A percentile compares a stretch with the other conserved stretches of the same genome.
phyloP scores from a whole-genome alignment of 2,888 invertebrate genomes.

The Dicyrtoma fusca region DNA sequence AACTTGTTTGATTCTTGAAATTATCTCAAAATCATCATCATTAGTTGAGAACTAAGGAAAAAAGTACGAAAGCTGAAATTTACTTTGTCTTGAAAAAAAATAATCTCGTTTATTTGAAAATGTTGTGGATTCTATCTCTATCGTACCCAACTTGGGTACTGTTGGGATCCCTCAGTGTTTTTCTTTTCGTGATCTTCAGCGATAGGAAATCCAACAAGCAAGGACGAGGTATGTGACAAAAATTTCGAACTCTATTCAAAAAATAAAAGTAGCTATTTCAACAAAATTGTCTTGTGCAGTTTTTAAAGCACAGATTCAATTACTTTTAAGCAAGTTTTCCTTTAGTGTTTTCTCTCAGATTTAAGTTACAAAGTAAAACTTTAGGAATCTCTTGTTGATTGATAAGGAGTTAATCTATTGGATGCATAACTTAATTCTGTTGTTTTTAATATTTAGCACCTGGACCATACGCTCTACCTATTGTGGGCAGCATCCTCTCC shows the following conservation, averaged over 20 bases:
- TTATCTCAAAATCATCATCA: not conserved
- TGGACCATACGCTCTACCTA: slow-evolving; percentile 50
- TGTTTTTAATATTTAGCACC: slow-evolving; percentile 41
- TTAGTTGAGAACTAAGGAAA: not conserved
- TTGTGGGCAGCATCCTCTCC: slow-evolving; percentile 49
- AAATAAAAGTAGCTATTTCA: too few species aligned
- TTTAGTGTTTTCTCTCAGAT: too few species aligned
- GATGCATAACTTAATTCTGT: too few species aligned
- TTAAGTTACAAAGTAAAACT: not conserved
- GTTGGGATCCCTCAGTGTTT: slow-evolving; percentile 36
- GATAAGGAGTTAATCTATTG: too few species aligned
- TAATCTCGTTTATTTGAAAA: slow-evolving; percentile 13
- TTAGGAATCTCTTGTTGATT: not conserved
- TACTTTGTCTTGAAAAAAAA: not conserved
- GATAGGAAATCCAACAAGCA: slow-evolving; percentile 38
- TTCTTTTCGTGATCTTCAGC: slow-evolving; percentile 36
- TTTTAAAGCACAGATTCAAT: too few species aligned
- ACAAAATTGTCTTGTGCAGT: too few species aligned
- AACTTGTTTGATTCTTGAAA: too few species aligned
- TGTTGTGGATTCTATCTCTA: slow-evolving; percentile 39
- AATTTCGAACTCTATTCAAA: too few species aligned
- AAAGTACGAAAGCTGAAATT: not conserved
- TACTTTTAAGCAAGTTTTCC: not conserved
- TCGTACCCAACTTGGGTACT: slow-evolving; percentile 39
- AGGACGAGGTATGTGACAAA: slow-evolving; percentile 34